Base-by-base conservation (phyloP, 2,113 vertebrate genomes). In the Micronisus gabar region DNA sequence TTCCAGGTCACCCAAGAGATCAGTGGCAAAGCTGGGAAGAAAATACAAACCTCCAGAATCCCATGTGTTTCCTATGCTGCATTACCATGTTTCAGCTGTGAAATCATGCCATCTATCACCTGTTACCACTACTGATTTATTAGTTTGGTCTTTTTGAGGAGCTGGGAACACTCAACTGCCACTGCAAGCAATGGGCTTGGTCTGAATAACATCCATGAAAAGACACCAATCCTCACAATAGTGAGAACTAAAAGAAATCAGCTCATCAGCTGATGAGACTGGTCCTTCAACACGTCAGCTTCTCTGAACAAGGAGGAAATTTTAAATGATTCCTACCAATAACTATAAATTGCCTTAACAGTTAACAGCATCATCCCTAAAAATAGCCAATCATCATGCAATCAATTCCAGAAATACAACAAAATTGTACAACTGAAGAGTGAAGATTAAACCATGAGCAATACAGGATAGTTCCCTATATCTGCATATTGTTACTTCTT, bases 251-350 rank as follows among this genome's bases (percentile, higher is more conserved):
- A 56, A 50, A 45, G 23, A 82, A 72, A 76, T 18, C 40, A 70
- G 48, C 43, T 82, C 47, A 34, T 32, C 47, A 45, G 32, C 36
- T 66, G 62, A 13, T 23, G 45, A 47, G 45, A 56, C 36, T 17
- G 10, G 47, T 62, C 53, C 41, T 94, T 67, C 73, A 78, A 32
- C 0, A 32, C 0, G 0, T 23, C n/a, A 41, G 34, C 36, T 53
- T 66, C 80, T 45, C 32, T 11, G 15, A 68, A 43, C 7, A 20
- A 72, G 18, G 38, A 81, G 11, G 32, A 58, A 48, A 22, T n/a
- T 81, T n/a, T 73, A 53, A 63, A 34, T 50, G 2, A 50, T 16
- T 85, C 53, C 38, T 76, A 50, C 25, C 29, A 73, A 45, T 59
- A 52, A 73, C 15, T 81, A 30, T 15, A 78, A 85, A 16, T 36